Base-by-base conservation (phyloP, 1,140 invertebrate genomes). In the Proales similis region DNA sequence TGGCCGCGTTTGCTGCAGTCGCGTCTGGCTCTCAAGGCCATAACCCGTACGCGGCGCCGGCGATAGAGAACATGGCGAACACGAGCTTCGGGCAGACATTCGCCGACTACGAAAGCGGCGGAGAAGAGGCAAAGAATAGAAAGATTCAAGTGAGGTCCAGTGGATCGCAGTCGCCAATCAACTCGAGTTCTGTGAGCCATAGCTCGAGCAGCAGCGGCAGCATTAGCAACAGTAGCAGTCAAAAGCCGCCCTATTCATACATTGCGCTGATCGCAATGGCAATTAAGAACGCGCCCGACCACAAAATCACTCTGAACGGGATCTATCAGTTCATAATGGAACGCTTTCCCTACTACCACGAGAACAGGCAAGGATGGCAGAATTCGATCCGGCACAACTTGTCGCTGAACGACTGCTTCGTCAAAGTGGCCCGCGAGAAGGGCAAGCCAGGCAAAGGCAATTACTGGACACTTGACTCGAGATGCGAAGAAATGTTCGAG, bases 251-350 rank as follows among this genome's bases (percentile, higher is more conserved):
- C 6, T 63, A 63, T 14, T 63, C 61, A 3, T 98, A 98, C 79
- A 98, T 97, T 77, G 92, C 93, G 0, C 81, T 99, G 9, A 99
- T 99, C 69, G 97, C 97, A 90, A 97, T 97, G 92, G 94, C 94
- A 6, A 97, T 99, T 22, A 78, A 89, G 6, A 85, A 89, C 66
- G 92, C 88, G 70, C 85, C 85, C 0, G 89, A 94, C 68, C 95
- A 94, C 72, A 78, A 90, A n/a, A 81, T 98, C 1, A 98, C 94
- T 0, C 77, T 98, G 0, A 97, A 94, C 72, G 93, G 92, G 12
- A 99, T 99, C 67, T 99, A 99, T 77, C 93, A 99, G 71, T 98
- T 92, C 76, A 99, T 98, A 65, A 96, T 96, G 88, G 85, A 86
- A 65, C 89, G 94, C 71, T 78, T 88, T 71, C 86, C 87, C 0